Base-by-base conservation (phyloP, 2,888 invertebrate species). In the Carterocephalus palaemon region DNA sequence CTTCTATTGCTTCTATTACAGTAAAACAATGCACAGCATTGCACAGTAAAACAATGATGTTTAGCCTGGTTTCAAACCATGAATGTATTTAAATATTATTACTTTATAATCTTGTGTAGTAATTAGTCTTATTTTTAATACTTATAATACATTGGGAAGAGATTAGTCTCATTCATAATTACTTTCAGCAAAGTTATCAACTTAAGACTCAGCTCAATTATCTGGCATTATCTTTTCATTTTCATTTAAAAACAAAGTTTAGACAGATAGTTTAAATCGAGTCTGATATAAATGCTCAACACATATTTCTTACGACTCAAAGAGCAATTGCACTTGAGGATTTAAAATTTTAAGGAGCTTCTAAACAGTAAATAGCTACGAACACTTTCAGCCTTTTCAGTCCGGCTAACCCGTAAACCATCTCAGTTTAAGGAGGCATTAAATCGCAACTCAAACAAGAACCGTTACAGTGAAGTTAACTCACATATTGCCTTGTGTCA, bases 401-500 rank as follows among this genome's bases (percentile, higher is more conserved):
- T 67, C 76, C 76, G 78, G 82, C 79, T 84, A 83, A 84, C 83
- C 83, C 81, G 81, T 84, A 83, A 86, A 86, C 81, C 84, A 83
- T 85, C 84, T 82, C 82, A 82, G 84, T 84, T 86, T 82, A 84
- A 84, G 84, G 83, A 82, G 82, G 84, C 86, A 85, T 86, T 85
- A 86, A 85, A 86, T 85, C 82, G 84, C 85, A 84, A 86, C 83
- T 85, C 83, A 84, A 85, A 86, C 86, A 84, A 84, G 83, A 82
- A 75, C 81, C 79, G 84, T 85, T 85, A 84, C 82, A 82, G 69
- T 74, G 82, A 83, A 85, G 83, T 85, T 82, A 83, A 84, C 84
- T 85, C 84, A 83, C 84, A 85, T 85, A 86, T 85, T 84, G 85
- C 84, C 83, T 84, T 85, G 84, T 85, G 86, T 86, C 86, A 85